phyloP scores from a whole-genome alignment of 2,888 invertebrate genomes.

The Synanthedon formicaeformis region DNA sequence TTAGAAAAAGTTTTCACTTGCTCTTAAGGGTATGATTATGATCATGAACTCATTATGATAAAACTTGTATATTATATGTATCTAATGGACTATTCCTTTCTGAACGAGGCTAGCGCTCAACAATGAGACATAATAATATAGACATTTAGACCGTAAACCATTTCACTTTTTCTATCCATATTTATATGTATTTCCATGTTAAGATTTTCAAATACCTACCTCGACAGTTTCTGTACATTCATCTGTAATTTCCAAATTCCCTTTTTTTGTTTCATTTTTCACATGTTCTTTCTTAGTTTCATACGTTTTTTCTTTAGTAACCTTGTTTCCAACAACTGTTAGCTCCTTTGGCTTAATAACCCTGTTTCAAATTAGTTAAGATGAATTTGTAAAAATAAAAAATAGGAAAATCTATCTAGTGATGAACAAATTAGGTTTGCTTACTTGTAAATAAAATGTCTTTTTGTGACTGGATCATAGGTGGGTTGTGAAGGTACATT shows the following conservation, averaged over 20 bases:
- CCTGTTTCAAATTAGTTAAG: constrained; percentile 15
- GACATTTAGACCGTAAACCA: too few relatives aligned
- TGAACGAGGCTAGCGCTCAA: too few relatives aligned
- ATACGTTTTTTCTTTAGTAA: constrained; percentile 20
- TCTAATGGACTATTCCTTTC: too few relatives aligned
- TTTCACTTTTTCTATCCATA: too few relatives aligned
- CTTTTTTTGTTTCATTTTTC: not conserved
- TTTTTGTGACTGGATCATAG: constrained; percentile 54
- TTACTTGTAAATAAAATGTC: constrained; percentile 56
- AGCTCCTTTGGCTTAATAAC: constrained; percentile 55
- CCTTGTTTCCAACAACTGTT: constrained; percentile 46
- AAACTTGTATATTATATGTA: too few relatives aligned
- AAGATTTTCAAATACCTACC: not conserved
- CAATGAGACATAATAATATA: too few relatives aligned
- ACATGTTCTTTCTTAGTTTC: constrained; percentile 4
- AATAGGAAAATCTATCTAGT: too few relatives aligned
- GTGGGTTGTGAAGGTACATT: constrained; percentile 40
- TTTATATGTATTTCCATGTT: too few relatives aligned
- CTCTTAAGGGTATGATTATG: too few relatives aligned
- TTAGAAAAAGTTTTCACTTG: too few relatives aligned
- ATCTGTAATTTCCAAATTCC: not conserved
- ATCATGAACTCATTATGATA: too few relatives aligned
- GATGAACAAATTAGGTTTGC: constrained; percentile 5
- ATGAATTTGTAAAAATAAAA: too few relatives aligned
- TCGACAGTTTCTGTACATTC: not conserved